Base-by-base conservation (phyloP, 2,888 invertebrate species). In the Cephus spinipes region DNA sequence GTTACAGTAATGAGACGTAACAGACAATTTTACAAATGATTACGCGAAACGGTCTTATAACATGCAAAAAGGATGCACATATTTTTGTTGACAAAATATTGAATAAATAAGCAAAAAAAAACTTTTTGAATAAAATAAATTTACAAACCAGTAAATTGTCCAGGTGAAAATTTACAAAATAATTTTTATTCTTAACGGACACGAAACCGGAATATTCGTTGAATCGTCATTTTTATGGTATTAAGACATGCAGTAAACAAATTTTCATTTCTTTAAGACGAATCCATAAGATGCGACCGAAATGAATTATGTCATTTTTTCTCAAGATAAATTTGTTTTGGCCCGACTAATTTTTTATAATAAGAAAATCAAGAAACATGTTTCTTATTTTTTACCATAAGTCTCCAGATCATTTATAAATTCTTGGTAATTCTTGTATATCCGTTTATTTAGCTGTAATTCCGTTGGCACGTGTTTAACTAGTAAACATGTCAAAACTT, bases 351-450 rank as follows among this genome's bases (percentile, higher is more conserved):
- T 23, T 23, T 55, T 23, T 9, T 23, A 55, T 55, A 23, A 55
- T 23, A 9, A 55, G 0, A 55, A 23, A 9, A 0, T 68, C 15
- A n/a, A 31, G 75, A 15, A 33, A 68, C 1, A 11, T 15, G 33
- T 32, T 30, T 74, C 35, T 12, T 68, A 23, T 23, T 76, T 76
- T 80, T 81, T 76, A 76, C 86, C 86, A 55, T 83, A 76, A 71
- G 69, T 76, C 73, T 83, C 79, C 34, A 85, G n/a, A 75, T 84
- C 84, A 12, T 15, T 33, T n/a, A 83, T 69, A 75, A 84, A 84
- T 11, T 81, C 79, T 77, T 73, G 55, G 33, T 15, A 75, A 69
- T 81, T 78, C 77, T 82, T 82, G 74, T 85, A 85, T 55, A 82
- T 80, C n/a, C 71, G 68, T 33, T 76, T 77, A 34, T 83, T 83